These are phyloP conservation scores for Bombycilla garrulus DNA, from an alignment of 2,113 vertebrate genomes.

Conservation along the genomic window DNA sequence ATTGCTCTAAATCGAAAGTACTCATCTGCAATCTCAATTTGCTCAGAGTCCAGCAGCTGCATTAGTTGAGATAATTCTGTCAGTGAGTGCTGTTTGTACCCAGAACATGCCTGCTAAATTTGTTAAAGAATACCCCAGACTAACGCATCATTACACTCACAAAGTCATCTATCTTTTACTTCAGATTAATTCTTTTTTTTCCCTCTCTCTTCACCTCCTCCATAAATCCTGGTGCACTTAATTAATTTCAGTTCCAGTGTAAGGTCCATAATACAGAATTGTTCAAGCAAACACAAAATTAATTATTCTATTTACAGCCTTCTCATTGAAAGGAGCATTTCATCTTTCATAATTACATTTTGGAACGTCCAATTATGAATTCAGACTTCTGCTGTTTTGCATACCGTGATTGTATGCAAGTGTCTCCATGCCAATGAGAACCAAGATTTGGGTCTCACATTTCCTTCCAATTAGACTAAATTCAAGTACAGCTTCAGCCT, in stretches of 20 bases:
- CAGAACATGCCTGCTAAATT: conserved; percentile 90
- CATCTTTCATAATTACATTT: conserved; percentile 99
- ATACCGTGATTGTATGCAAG: conserved; percentile 70
- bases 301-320: conserved; percentile 99
- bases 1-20: conserved; percentile 62
- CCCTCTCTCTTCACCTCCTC: conserved; percentile 91
- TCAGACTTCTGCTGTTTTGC: conserved; percentile 81
- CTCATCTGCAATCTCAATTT: conserved; percentile 73
- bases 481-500: neutral
- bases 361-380: conserved; percentile 95
- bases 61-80: conserved; percentile 92
- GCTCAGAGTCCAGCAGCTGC: conserved; percentile 85
- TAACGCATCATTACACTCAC: conserved; percentile 94
- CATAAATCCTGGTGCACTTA: conserved; percentile 99
- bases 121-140: conserved; percentile 89
- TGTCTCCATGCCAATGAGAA: conserved; percentile 69
- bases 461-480: conserved; percentile 48
- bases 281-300: conserved; percentile 99
- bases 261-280: conserved; percentile 98
- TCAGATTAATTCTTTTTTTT: conserved; percentile 97
- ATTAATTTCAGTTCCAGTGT: conserved; percentile 99
- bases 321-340: conserved; percentile 99
- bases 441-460: conserved; percentile 43
- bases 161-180: conserved; percentile 98
- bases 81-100: conserved; percentile 82